Conservation (phyloP, 2,797 vertebrate genomes). For the Mastacembelus armatus region DNA sequence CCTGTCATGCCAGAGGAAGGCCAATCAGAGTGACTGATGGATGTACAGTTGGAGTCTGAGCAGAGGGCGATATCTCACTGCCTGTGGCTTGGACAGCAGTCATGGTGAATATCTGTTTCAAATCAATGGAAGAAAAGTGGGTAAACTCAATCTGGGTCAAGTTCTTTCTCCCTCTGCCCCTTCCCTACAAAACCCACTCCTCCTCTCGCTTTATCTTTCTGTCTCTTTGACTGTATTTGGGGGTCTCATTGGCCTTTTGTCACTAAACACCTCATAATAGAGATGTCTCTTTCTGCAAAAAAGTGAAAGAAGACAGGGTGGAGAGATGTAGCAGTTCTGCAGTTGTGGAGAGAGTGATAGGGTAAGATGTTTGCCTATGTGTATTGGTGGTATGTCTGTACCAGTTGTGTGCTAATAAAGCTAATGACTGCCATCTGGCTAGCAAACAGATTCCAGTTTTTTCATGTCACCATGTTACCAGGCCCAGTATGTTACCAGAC, state of each 20-base stretch:
- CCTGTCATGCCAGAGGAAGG: conserved; percentile 28
- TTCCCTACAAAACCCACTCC: conserved; percentile 10
- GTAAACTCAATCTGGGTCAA: conserved; percentile 65
- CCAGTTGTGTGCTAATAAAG: conserved; percentile 78
- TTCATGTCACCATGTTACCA: conserved; percentile 59
- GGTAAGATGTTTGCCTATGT: conserved; percentile 12
- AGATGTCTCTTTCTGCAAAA: conserved; percentile 52
- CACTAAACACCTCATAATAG: conserved; percentile 73
- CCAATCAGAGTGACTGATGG: conserved; percentile 54
- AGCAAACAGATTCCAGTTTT: conserved; percentile 62
- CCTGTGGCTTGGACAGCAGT: conserved; percentile 66
- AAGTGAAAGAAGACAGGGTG: conserved; percentile 39
- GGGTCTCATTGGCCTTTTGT: conserved; percentile 65
- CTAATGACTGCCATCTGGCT: conserved; percentile 77
- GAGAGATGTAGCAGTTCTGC: conserved; percentile 28
- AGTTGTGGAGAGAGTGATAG: conserved; percentile 12
- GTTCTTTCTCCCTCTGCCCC: conserved; percentile 34
- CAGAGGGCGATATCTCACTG: conserved; percentile 67
- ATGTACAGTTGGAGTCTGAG: conserved; percentile 62
- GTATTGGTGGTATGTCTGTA: conserved; percentile 47
- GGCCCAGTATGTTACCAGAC: conserved; percentile 26
- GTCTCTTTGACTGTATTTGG: conserved; percentile 46
- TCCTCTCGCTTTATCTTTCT: conserved; percentile 49
- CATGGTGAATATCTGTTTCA: conserved; percentile 71
- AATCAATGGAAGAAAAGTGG: conserved; percentile 73